These are phyloP conservation scores for Neodon shergylaensis DNA, from an alignment of 2,113 vertebrate species.

Conservation along the genomic window DNA sequence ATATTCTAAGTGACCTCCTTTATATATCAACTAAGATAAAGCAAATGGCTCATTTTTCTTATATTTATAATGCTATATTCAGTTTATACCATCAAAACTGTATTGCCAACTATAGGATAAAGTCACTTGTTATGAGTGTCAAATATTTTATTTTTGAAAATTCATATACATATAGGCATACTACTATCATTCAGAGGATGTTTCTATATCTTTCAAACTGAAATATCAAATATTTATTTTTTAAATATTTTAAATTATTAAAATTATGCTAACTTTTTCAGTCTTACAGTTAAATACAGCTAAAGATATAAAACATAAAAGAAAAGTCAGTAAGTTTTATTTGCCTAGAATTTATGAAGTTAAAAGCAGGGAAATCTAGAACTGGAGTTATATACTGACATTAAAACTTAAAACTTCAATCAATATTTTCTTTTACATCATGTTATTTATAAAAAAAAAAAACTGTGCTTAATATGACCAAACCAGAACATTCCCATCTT, in stretches of 20 bases:
- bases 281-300: constrained; percentile 33
- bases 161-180: neutral
- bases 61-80: constrained; percentile 19
- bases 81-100: constrained; percentile 43
- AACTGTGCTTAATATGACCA: neutral
- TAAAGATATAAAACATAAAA: constrained; percentile 37
- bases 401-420: constrained; percentile 54
- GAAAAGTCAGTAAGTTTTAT: constrained; percentile 43
- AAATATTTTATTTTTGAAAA: constrained; percentile 53
- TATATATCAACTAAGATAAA: constrained; percentile 48
- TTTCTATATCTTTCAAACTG: constrained; percentile 47
- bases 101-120: constrained; percentile 23
- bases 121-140: neutral
- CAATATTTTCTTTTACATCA: constrained; percentile 2
- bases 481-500: neutral
- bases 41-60: neutral
- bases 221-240: constrained; percentile 52
- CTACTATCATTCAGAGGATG: constrained; percentile 24
- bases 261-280: constrained; percentile 27
- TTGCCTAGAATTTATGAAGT: constrained; percentile 49
- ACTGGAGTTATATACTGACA: constrained; percentile 12
- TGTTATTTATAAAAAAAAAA: constrained; percentile 1
- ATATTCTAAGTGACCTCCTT: neutral
- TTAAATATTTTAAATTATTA: constrained; percentile 53
- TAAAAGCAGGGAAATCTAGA: constrained; percentile 44